Evolutionary conservation across 2,113 vertebrate species (phyloP), one percentile per base, ranked within the genome.

Genomic region (Nycticorax nycticorax): DNA sequence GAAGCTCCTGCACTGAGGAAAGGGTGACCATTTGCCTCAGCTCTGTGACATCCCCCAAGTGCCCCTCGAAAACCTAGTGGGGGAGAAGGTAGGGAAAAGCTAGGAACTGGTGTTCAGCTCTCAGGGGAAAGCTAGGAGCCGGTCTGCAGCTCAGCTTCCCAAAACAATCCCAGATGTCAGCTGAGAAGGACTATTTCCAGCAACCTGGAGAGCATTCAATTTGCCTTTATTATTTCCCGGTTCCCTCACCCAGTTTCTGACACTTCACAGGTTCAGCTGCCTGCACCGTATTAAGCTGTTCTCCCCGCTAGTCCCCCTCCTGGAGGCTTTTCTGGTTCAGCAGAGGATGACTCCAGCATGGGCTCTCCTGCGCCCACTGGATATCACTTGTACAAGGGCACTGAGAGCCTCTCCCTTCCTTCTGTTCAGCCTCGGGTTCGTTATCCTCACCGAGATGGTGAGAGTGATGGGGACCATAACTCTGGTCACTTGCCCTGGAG

Each of bases 91-190:
- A 63, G n/a, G n/a, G 9, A 33, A 79, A 73, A 74, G 32, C 43
- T 56, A n/a, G 27, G 64, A 27, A 41, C 50, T 1, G 3, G 11
- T 12, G 28, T 92, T 62, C 48, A 53, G 33, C 5, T 85, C 39
- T 43, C 72, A 55, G 35, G 33, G 43, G 22, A 76, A 82, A 59
- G 24, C 39, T 45, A 35, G n/a, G 55, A 92, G 17, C 13, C 2
- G 1, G 48, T 41, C 62, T 66, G 32, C 78, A 85, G 45, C 82
- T 88, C 74, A 27, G 47, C 35, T 87, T 78, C 74, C 69, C 56
- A 72, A 95, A 96, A 45, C 67, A 86, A 92, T 80, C 88, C 95
- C 96, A 96, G 92, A 83, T 95, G 92, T 95, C 85, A 88, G 74
- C 88, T 47, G 79, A 28, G 48, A 26, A 72, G 37, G n/a, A 62